A percentile compares a stretch with the other conserved stretches of the same genome.
Conservation (phyloP, 92 coral and sea anemone genomes). For the Palythoa grandiflora region DNA sequence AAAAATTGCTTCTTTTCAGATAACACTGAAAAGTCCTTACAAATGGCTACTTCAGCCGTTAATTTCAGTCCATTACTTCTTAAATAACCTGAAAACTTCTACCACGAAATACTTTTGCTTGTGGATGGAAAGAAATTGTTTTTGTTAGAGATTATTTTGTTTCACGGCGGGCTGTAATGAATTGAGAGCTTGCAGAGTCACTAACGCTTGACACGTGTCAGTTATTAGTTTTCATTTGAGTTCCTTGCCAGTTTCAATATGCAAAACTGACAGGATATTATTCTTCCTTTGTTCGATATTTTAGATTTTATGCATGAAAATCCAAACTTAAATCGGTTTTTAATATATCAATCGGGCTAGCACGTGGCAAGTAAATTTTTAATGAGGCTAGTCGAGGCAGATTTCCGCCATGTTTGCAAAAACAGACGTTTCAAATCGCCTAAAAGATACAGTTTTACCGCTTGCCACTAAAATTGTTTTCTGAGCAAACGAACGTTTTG, state of each 20-base stretch:
- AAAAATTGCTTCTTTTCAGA: not conserved
- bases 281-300: constrained; percentile 26
- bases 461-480: not conserved
- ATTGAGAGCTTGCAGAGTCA: not conserved
- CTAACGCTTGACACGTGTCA: constrained; percentile 29
- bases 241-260: constrained; percentile 5
- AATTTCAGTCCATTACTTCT: not conserved
- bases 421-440: constrained; percentile 6
- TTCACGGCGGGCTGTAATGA: not conserved
- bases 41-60: not conserved
- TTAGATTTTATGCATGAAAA: constrained; percentile 9
- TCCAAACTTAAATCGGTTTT: constrained; percentile 31
- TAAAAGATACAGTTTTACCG: not conserved
- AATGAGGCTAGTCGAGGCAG: constrained; percentile 37
- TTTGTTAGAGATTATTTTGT: not conserved
- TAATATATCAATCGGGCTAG: constrained; percentile 14
- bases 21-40: not conserved
- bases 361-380: constrained; percentile 49
- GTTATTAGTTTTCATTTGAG: not conserved
- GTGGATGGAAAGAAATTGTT: not conserved
- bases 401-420: constrained; percentile 4
- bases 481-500: constrained; percentile 39
- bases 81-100: not conserved
- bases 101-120: not conserved
- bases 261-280: constrained; percentile 14